These are phyloP conservation scores for Siniperca undulata DNA, from an alignment of 2,797 vertebrate genomes.

Conservation along the genomic window DNA sequence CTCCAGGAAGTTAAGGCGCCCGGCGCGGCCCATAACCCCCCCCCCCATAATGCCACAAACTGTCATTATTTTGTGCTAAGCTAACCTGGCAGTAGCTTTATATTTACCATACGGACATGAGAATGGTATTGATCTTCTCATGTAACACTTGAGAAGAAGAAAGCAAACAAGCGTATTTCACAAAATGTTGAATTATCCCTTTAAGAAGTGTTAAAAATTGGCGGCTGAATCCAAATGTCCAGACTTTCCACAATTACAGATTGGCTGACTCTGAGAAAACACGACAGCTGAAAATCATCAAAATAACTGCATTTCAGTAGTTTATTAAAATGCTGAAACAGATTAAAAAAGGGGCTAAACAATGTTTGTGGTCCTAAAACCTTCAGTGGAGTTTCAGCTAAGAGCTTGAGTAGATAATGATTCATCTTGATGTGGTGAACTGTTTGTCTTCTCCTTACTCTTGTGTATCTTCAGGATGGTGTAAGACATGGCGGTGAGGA, in stretches of 20 bases:
- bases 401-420: not conserved
- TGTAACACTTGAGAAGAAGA: no score
- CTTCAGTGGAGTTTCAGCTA: not conserved
- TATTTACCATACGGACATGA: not conserved
- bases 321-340: not conserved
- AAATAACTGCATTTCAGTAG: not conserved
- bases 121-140: not conserved
- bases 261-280: not conserved
- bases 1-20: no score
- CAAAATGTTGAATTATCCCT: no score
- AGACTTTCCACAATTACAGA: no score
- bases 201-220: not conserved
- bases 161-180: no score
- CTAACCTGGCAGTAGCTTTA: not conserved
- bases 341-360: not conserved
- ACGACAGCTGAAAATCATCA: not conserved
- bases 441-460: constrained; percentile 82
- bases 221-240: no score
- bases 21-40: no score
- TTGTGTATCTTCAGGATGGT: constrained; percentile 89
- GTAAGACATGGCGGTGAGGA: constrained; percentile 90
- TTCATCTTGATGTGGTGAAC: not conserved
- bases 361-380: not conserved
- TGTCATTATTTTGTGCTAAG: no score
- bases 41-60: no score